Evolutionary conservation across 2,113 vertebrate genomes (phyloP).

Genomic region (Romanogobio albipinnatus): DNA sequence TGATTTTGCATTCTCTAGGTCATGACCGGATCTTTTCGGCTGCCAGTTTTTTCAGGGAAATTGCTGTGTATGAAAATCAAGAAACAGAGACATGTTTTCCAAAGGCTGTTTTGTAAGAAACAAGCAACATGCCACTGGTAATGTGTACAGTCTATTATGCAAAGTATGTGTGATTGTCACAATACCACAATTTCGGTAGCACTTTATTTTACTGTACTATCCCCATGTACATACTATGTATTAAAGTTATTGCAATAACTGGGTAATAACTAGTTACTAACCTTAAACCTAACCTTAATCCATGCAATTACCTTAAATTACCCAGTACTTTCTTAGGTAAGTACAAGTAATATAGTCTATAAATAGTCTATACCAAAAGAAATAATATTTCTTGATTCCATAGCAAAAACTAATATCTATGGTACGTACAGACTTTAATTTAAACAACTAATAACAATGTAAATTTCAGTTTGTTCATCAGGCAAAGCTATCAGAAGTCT

Average conservation of each 20-base stretch:
- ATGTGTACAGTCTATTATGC: neutral
- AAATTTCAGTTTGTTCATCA: neutral
- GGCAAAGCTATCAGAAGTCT: neutral
- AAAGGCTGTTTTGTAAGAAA: neutral
- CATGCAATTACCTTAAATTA: too few species aligned
- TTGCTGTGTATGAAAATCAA: neutral
- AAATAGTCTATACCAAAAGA: neutral
- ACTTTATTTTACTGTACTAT: too few species aligned
- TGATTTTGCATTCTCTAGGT: conserved; percentile 64
- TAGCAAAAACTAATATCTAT: neutral
- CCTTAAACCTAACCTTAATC: too few species aligned
- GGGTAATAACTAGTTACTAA: too few species aligned
- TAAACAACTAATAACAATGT: neutral
- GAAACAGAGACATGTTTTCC: neutral
- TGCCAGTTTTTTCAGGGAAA: conserved; percentile 29
- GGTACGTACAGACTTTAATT: neutral
- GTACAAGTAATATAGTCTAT: too few species aligned
- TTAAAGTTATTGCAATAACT: too few species aligned
- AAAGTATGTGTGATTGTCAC: neutral
- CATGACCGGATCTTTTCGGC: conserved; percentile 56
- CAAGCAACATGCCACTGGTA: neutral
- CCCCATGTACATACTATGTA: too few species aligned
- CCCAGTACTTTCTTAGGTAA: too few species aligned
- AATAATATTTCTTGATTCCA: too few species aligned
- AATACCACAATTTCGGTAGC: neutral